These are phyloP conservation scores for Sander lucioperca DNA, from an alignment of 2,113 vertebrate species.

Conservation along the genomic window DNA sequence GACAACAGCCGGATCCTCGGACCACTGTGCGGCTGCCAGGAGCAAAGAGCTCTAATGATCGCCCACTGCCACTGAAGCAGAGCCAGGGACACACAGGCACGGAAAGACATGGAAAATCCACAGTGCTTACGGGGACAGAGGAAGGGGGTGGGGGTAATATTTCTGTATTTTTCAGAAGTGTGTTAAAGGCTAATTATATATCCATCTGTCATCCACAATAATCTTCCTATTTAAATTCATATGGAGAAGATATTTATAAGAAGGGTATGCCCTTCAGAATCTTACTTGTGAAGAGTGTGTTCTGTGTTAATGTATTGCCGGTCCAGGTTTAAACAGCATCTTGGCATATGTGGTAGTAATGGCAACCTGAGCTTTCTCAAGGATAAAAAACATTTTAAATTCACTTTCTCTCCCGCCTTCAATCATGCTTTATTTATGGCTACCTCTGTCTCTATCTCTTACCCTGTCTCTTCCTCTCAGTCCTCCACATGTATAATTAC, in stretches of 20 bases:
- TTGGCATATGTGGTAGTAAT: constrained; percentile 32
- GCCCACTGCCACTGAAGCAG: constrained; percentile 57
- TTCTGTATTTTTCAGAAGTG: constrained; percentile 30
- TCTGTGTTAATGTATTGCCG: constrained; percentile 18
- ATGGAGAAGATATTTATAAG: constrained; percentile 18
- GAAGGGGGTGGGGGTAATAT: neutral
- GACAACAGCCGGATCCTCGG: constrained; percentile 52
- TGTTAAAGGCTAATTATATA: constrained; percentile 11
- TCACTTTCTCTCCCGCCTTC: constrained; percentile 27
- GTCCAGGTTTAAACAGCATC: constrained; percentile 33
- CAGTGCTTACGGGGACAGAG: constrained; percentile 11
- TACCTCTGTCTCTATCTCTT: constrained; percentile 40
- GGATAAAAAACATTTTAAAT: constrained; percentile 38
- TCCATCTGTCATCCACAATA: constrained; percentile 45
- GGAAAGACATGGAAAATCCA: constrained; percentile 27
- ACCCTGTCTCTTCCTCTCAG: constrained; percentile 28
- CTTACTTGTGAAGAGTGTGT: constrained; percentile 16
- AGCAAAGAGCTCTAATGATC: constrained; percentile 69
- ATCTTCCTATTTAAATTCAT: constrained; percentile 63
- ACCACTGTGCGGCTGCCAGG: constrained; percentile 54
- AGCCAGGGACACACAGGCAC: constrained; percentile 56
- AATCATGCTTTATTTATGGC: constrained; percentile 71
- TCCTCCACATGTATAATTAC: constrained; percentile 55
- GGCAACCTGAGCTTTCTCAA: constrained; percentile 28
- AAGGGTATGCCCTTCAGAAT: constrained; percentile 22